Conservation (phyloP, 1,140 invertebrate species). For the Thalassaphorura encarpata region DNA sequence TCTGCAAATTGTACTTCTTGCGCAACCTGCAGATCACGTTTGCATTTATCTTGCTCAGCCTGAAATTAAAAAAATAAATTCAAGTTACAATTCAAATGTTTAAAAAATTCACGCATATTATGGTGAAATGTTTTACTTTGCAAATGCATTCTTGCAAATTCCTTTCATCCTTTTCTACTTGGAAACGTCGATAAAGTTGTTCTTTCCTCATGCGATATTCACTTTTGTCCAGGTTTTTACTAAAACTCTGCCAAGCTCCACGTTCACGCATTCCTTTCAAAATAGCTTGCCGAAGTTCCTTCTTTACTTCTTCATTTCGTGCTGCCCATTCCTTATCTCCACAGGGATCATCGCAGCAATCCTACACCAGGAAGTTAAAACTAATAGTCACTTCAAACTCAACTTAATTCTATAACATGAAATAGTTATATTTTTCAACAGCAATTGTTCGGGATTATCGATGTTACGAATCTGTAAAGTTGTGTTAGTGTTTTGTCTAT, state of each 20-base stretch:
- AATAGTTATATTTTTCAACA: no score
- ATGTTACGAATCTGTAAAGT: no score
- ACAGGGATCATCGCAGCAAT: no score
- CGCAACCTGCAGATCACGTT: constrained; percentile 10
- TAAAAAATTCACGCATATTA: background rate
- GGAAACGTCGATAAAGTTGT: constrained; percentile 19
- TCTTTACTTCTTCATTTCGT: background rate
- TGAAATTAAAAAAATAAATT: background rate
- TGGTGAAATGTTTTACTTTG: constrained; percentile 9
- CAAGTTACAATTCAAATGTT: background rate
- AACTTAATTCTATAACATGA: no score
- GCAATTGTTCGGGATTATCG: no score
- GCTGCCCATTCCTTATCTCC: no score
- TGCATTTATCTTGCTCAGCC: constrained; percentile 21
- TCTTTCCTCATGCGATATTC: constrained; percentile 18
- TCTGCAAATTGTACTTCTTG: constrained; percentile 24
- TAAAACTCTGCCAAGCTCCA: constrained; percentile 9
- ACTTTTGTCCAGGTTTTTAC: constrained; percentile 13
- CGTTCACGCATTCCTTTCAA: constrained; percentile 9
- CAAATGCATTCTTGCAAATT: constrained; percentile 28
- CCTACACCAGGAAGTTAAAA: no score
- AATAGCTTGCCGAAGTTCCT: constrained; percentile 8
- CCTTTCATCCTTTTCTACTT: constrained; percentile 25
- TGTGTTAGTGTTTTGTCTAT: no score
- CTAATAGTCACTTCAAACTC: no score